Evolutionary conservation across 2,888 invertebrate genomes (phyloP), one percentile per base, ranked within the genome.

Genomic region (Artemia sinica): DNA sequence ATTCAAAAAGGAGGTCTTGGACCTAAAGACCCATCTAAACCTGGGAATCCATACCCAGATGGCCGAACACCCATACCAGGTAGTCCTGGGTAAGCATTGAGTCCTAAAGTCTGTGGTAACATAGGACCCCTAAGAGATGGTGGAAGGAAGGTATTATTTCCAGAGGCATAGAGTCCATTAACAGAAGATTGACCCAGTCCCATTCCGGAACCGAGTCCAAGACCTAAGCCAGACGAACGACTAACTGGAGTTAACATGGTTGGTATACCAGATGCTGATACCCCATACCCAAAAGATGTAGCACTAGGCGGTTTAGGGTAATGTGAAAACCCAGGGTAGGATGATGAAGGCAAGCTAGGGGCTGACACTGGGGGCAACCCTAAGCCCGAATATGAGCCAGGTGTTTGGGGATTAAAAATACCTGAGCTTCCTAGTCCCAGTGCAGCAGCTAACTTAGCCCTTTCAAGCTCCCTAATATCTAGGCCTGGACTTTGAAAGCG

Each of bases 221-320:
- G 58, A n/a, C 58, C 58, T 58, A 58, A 9, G n/a, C 58, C 58
- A 58, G 58, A 58, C 10, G 58, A n/a, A n/a, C 58, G n/a, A 18
- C 58, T 58, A 8, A 58, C 58, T 14, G 58, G 18, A 10, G 58
- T n/a, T 18, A 58, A 14, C 58, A 58, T 58, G 18, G 58, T 9
- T n/a, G 14, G 14, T 14, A 58, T 18, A 28, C 28, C 28, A 8
- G 58, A 10, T 10, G 14, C 8, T 7, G 58, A 14, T 14, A 18
- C 14, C 18, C 58, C 58, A 10, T 58, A 58, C 8, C 58, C 58
- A 58, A 58, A 58, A n/a, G 58, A 58, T 8, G 58, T 58, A 58
- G 58, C 58, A 58, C 58, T 58, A n/a, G 58, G 58, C 18, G n/a
- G 58, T 18, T 58, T 58, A 14, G 58, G 58, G 18, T 58, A 58